A percentile compares a stretch with the other conserved stretches of the same genome.
These are phyloP conservation scores for Grantiella picta DNA, from an alignment of 2,113 vertebrate species.

Conservation along the genomic window DNA sequence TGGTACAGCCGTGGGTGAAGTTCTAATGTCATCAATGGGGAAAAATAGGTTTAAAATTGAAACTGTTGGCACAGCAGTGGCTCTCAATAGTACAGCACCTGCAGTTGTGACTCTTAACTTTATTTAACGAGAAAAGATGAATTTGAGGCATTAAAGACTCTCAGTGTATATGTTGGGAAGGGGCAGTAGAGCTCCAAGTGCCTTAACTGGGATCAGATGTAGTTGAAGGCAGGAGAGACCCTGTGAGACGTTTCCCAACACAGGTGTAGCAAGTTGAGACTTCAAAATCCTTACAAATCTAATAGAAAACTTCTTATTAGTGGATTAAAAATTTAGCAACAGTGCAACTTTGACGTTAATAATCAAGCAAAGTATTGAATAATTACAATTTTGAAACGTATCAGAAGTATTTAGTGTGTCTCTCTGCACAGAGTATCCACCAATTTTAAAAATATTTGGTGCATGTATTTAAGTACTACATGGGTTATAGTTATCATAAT, in stretches of 20 bases:
- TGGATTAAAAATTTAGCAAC: not conserved
- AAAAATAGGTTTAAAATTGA: constrained; percentile 71
- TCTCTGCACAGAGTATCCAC: not conserved
- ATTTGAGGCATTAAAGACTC: constrained; percentile 38
- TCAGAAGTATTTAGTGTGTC: not conserved
- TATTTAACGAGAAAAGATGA: constrained; percentile 58
- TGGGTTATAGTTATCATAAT: not conserved
- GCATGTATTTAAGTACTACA: not conserved
- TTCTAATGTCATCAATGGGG: constrained; percentile 68
- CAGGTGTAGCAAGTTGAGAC: not conserved
- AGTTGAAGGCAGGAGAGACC: not conserved
- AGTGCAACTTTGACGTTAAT: not conserved
- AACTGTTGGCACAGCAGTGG: constrained; percentile 54
- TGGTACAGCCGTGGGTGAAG: constrained; percentile 71
- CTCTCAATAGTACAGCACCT: not conserved
- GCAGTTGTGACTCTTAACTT: constrained; percentile 46
- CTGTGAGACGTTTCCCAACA: constrained; percentile 10
- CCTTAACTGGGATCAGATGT: constrained; percentile 19
- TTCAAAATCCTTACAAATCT: not conserved
- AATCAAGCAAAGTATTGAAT: not conserved
- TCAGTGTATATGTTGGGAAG: not conserved
- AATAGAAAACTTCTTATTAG: not conserved
- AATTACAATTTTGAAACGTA: not conserved
- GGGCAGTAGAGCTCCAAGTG: not conserved
- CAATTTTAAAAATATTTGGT: not conserved